Evolutionary conservation across 37 sponge, comb jelly and placozoan genomes (phyloP), one percentile per base, ranked within the genome.

Genomic region (Bolinopsis microptera): DNA sequence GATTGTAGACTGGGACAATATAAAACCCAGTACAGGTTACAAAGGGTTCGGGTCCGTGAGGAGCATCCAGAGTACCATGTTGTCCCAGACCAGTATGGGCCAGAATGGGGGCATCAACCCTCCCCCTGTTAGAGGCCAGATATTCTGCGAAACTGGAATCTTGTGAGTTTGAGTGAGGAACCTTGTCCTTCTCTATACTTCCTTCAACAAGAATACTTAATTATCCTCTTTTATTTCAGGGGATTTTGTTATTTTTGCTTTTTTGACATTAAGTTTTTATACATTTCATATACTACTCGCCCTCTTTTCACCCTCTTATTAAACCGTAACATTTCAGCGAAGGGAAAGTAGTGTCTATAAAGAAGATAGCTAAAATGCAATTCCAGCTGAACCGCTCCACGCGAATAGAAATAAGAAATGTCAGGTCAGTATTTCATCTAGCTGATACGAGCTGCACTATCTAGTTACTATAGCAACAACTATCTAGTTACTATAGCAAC

Each of bases 341-440:
- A 40, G 96, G 96, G 39, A 93, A 94, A 32, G 32, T 75, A n/a
- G 97, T 97, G 36, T 96, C 96, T 38, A 94, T 97, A 25, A 97
- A 96, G 93, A 95, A 92, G 38, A 37, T 97, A 0, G 61, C 8
- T 0, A 95, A 74, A 30, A 38, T 34, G 1, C 76, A 93, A 38
- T 93, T 96, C 38, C 68, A 41, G 21, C 74, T 96, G 32, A 95
- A 94, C 37, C 22, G 94, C 27, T 16, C 70, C 13, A 76, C 96
- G 3, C 68, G 96, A 92, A 93, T 72, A 24, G 97, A 97, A 90
- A 96, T 97, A 86, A 61, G 94, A 74, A 94, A 95, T 39, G 94
- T 97, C 24, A 95, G 97, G 97, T 97, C n/a, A n/a, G n/a, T n/a
- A n/a, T n/a, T n/a, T n/a, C n/a, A 32, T 76, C 72, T 36, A 1